Evolutionary conservation across 2,113 vertebrate genomes (phyloP).

Genomic region (Spea multiplicata): DNA sequence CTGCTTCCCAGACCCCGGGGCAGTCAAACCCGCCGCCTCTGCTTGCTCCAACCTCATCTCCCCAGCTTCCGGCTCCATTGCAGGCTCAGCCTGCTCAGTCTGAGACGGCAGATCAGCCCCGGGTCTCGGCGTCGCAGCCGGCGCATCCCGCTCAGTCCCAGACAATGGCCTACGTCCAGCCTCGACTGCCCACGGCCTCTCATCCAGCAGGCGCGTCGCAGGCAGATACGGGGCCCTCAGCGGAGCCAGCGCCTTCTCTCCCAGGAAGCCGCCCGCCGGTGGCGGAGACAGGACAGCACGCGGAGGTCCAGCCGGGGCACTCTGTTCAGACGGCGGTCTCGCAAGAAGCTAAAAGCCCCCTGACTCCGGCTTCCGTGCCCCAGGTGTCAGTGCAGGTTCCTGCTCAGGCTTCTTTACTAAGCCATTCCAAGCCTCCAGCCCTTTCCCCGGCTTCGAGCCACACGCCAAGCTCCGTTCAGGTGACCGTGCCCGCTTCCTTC

Average conservation of each 20-base stretch:
- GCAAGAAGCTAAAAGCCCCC: slow-evolving; percentile 59
- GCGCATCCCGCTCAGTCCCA: slow-evolving; percentile 50
- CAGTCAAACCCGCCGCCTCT: slow-evolving; percentile 12
- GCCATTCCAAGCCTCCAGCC: slow-evolving; percentile 56
- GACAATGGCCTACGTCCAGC: slow-evolving; percentile 53
- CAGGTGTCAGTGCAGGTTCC: slow-evolving; percentile 56
- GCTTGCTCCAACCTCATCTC: neutral
- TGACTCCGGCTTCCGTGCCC: slow-evolving; percentile 53
- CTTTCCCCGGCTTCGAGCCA: slow-evolving; percentile 68
- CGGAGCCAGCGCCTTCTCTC: slow-evolving; percentile 49
- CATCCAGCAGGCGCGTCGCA: slow-evolving; percentile 55
- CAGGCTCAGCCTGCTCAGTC: neutral
- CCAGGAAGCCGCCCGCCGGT: slow-evolving; percentile 53
- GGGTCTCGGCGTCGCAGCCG: neutral
- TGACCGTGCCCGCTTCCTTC: slow-evolving; percentile 65
- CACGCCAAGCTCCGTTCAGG: slow-evolving; percentile 60
- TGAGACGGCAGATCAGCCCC: neutral
- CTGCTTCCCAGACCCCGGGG: slow-evolving; percentile 51
- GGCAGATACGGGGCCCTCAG: slow-evolving; percentile 60
- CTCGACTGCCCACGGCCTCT: slow-evolving; percentile 60
- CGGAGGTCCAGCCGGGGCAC: too few species aligned
- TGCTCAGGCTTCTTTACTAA: slow-evolving; percentile 46
- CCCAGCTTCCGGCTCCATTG: neutral
- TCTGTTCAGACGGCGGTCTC: slow-evolving; percentile 50
- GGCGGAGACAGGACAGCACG: slow-evolving; percentile 57